Evolutionary conservation across 2,888 invertebrate genomes (phyloP).

Genomic region (Leptogaster cylindrica): DNA sequence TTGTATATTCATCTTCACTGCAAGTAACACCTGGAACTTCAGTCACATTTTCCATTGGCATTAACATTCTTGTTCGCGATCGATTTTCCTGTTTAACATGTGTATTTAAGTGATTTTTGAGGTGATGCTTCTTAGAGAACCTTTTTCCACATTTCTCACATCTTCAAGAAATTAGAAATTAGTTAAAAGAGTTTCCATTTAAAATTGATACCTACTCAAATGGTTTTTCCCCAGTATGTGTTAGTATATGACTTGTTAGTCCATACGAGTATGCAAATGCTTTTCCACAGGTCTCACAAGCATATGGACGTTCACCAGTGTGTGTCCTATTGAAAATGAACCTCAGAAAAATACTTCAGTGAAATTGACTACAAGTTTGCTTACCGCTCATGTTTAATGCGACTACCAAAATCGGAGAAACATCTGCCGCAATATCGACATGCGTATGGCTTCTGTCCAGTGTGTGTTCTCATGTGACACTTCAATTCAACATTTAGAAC

Average conservation of each 20-base stretch:
- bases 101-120: conserved; percentile 42
- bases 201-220: conserved; percentile 54
- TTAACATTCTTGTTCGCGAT: background rate
- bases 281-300: conserved; percentile 58
- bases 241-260: conserved; percentile 59
- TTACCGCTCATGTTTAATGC: conserved; percentile 61
- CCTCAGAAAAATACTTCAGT: background rate
- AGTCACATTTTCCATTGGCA: background rate
- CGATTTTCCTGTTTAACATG: conserved; percentile 41
- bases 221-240: conserved; percentile 59
- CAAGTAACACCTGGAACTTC: conserved; percentile 1
- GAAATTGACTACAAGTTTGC: background rate
- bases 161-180: conserved; percentile 19
- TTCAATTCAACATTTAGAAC: conserved; percentile 60
- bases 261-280: conserved; percentile 59
- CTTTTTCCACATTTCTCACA: conserved; percentile 45
- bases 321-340: conserved; percentile 52
- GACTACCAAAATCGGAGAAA: conserved; percentile 61
- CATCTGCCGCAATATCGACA: conserved; percentile 59
- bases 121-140: conserved; percentile 45
- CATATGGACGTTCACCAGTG: conserved; percentile 59
- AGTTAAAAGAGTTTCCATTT: background rate
- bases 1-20: conserved; percentile 6
- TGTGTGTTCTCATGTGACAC: conserved; percentile 61
- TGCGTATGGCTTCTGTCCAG: conserved; percentile 60